Conservation (phyloP, 2,113 vertebrate genomes). For the Excalfactoria chinensis region DNA sequence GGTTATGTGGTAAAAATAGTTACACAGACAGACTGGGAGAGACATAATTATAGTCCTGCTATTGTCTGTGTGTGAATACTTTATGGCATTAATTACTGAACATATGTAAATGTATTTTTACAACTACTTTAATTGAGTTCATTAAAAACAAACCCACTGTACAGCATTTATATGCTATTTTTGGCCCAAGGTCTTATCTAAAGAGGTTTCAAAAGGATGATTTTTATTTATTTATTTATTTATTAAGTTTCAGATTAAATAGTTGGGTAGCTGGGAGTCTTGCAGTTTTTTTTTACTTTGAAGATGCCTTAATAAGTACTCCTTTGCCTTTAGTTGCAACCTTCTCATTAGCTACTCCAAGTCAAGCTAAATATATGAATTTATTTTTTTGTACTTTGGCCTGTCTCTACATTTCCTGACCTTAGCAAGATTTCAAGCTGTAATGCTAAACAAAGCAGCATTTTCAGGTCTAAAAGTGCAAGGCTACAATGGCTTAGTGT, state of each 20-base stretch:
- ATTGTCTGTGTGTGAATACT: conserved; percentile 44
- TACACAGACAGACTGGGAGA: conserved; percentile 39
- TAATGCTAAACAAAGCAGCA: background rate
- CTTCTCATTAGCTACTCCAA: background rate
- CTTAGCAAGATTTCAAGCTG: background rate
- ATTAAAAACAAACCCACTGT: background rate
- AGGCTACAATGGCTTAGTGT: background rate
- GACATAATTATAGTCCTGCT: conserved; percentile 27
- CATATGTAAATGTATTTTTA: conserved; percentile 56
- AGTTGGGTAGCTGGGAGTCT: background rate
- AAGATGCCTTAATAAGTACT: background rate
- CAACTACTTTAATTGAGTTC: background rate
- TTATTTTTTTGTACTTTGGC: background rate
- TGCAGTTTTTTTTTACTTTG: background rate
- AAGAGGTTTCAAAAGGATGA: background rate
- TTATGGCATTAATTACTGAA: conserved; percentile 60
- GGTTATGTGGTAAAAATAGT: conserved; percentile 36
- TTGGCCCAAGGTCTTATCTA: background rate
- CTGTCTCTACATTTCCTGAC: background rate
- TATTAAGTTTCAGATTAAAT: background rate
- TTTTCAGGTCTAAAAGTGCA: background rate
- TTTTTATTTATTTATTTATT: background rate
- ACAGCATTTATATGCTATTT: background rate
- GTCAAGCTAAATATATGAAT: background rate
- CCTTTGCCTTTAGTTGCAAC: background rate